Base-by-base conservation (phyloP, 2,797 vertebrate species). In the Melopsittacus undulatus region DNA sequence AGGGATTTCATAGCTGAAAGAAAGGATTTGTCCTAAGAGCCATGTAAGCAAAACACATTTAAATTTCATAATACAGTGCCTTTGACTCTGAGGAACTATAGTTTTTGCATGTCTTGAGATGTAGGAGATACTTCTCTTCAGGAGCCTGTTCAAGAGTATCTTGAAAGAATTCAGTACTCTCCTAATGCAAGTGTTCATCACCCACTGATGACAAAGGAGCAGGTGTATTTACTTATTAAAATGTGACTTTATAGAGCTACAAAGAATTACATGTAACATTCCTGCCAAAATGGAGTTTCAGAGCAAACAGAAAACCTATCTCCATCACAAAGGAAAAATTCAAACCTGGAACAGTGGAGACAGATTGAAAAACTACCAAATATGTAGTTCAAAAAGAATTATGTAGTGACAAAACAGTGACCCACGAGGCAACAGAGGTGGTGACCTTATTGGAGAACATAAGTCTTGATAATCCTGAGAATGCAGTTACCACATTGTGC, bases 1-100 rank as follows among this genome's bases (percentile, higher is more conserved):
- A 89, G 81, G 84, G 95, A 93, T 92, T 96, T 95, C 89, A 94
- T 88, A 97, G 93, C 86, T 94, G 91, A 95, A 97, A 96, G 94
- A 76, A 86, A 95, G 88, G 92, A 94, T 96, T 95, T 97, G 83
- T 83, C 84, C 72, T 95, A 92, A 96, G 91, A 97, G 88, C 54
- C 63, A 48, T 93, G 79, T 82, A 96, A 94, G 89, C n/a, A 94
- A 96, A 96, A 96, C 69, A 96, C 5, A 12, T 89, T 94, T 92
- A 89, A 94, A 86, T 96, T 95, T 94, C 93, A 88, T 91, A 93
- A 87, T 73, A 93, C 57, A 72, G 54, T 74, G 86, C 86, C 79
- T 94, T 89, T 82, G 81, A 92, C 82, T 96, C 90, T 68, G 82
- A 92, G 54, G 73, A 79, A 87, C 96, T 90, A 96, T 95, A 96